A percentile compares a stretch with the other conserved stretches of the same genome.
These are phyloP conservation scores for Cladopsammia gracilis DNA, from an alignment of 64 coral and sea anemone genomes.

Conservation along the genomic window DNA sequence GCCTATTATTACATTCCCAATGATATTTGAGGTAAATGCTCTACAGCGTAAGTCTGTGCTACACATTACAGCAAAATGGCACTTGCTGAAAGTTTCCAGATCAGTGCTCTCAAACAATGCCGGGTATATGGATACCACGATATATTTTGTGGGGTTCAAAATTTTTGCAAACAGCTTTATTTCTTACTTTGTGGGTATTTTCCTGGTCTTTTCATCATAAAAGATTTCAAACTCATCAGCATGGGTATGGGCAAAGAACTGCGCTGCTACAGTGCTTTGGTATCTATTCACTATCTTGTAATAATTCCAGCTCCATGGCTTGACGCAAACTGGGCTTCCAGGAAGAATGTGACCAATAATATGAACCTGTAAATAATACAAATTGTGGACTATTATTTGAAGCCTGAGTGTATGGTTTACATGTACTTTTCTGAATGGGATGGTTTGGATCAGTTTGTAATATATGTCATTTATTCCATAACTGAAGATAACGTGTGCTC, in stretches of 20 bases:
- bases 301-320: slow-evolving; percentile 98
- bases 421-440: no score
- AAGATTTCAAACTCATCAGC: slow-evolving; percentile 95
- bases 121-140: no score
- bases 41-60: no score
- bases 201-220: slow-evolving; percentile 89
- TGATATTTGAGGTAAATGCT: no score
- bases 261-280: slow-evolving; percentile 87
- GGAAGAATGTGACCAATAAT: slow-evolving; percentile 95
- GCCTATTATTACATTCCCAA: no score
- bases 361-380: slow-evolving; percentile 80
- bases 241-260: slow-evolving; percentile 99
- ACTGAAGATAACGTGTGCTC: no score
- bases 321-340: slow-evolving; percentile 78
- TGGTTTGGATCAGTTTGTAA: no score
- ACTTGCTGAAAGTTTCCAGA: no score
- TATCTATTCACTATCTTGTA: slow-evolving; percentile 97
- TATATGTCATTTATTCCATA: no score
- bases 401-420: no score
- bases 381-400: not conserved
- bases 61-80: no score
- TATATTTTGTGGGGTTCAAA: not conserved
- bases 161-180: not conserved
- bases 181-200: slow-evolving; percentile 80
- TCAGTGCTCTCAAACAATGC: no score